phyloP scores from a whole-genome alignment of 2,888 invertebrate genomes.

The Nymphalis urticae region DNA sequence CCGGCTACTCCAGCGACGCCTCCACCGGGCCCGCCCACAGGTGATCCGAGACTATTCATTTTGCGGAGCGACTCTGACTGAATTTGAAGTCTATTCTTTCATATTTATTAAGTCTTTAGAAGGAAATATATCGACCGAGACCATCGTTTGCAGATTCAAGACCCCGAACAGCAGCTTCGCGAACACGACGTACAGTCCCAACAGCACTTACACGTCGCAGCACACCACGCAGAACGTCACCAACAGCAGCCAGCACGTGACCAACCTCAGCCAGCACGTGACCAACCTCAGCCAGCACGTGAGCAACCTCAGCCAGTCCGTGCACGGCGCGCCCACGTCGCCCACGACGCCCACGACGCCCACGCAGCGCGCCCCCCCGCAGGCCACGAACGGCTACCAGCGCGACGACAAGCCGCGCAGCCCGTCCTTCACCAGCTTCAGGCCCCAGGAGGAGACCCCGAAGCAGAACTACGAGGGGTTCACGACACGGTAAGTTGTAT shows the following conservation, averaged over 20 bases:
- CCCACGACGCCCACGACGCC: conserved; percentile 19
- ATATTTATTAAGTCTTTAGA: too few relatives aligned
- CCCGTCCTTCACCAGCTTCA: conserved; percentile 71
- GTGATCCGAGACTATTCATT: background rate
- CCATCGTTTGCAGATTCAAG: conserved; percentile 58
- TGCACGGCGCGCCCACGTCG: conserved; percentile 18
- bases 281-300: conserved; percentile 39
- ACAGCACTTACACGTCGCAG: conserved; percentile 65
- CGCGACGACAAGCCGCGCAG: conserved; percentile 62
- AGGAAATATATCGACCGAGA: background rate
- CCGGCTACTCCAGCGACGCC: conserved; percentile 46
- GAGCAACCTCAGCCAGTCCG: conserved; percentile 38
- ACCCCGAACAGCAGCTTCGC: conserved; percentile 69
- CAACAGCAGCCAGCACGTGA: conserved; percentile 54
- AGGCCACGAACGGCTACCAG: conserved; percentile 40
- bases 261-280: conserved; percentile 56
- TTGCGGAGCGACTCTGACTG: too few relatives aligned
- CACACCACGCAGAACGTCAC: conserved; percentile 45
- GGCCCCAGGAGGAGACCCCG: conserved; percentile 66
- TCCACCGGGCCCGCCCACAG: conserved; percentile 30
- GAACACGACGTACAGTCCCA: conserved; percentile 74
- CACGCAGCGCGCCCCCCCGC: conserved; percentile 20
- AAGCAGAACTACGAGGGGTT: conserved; percentile 84
- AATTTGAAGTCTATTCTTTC: too few relatives aligned
- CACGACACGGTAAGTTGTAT: conserved; percentile 81